Percentiles rank a stretch among this genome's conserved stretches.
These are phyloP conservation scores for Hetaerina americana DNA, from an alignment of 1,140 invertebrate genomes.

Conservation along the genomic window DNA sequence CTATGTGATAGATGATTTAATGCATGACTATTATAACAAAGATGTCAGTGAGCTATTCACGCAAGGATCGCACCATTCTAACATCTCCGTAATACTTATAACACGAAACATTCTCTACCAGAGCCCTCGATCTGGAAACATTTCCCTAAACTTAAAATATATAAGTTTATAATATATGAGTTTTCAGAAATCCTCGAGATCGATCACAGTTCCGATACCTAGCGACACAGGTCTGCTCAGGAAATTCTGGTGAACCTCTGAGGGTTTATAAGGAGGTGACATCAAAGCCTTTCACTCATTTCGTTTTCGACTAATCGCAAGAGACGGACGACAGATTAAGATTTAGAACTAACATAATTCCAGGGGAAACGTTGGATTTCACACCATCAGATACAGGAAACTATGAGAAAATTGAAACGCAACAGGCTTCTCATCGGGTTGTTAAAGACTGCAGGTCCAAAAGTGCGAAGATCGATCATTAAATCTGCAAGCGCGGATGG, in stretches of 20 bases:
- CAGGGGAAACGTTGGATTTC: background rate
- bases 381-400: background rate
- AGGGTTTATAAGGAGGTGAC: background rate
- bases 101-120: background rate
- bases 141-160: background rate
- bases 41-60: background rate
- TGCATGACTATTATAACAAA: background rate
- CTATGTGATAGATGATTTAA: background rate
- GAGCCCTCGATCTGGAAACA: background rate
- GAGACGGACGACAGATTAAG: background rate
- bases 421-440: background rate
- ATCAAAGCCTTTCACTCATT: background rate
- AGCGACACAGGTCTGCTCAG: background rate
- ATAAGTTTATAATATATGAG: no score
- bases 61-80: background rate
- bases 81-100: background rate
- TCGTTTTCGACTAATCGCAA: background rate
- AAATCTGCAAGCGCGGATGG: background rate
- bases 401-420: background rate
- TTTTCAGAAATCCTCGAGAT: background rate
- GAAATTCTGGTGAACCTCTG: background rate
- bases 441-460: background rate
- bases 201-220: background rate
- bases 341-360: background rate
- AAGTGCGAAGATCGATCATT: background rate